Evolutionary conservation across 1,140 invertebrate species (phyloP).

Genomic region (Centruroides vittatus): DNA sequence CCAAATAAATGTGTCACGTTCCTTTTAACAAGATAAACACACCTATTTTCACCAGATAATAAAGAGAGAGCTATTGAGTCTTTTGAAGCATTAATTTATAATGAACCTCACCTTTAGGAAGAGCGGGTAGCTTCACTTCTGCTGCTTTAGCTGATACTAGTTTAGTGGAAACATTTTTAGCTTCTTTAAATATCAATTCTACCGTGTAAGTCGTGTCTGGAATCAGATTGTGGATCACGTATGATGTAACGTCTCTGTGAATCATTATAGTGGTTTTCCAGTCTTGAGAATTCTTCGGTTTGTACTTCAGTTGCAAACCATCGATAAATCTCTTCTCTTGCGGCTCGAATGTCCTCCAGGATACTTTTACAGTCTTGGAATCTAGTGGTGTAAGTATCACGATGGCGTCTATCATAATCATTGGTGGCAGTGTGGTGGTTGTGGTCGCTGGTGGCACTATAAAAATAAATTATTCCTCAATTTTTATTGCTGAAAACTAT

Average conservation of each 20-base stretch:
- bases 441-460: constrained; percentile 22
- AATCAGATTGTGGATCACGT: constrained; percentile 52
- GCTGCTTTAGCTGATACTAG: constrained; percentile 50
- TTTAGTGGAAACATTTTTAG: constrained; percentile 51
- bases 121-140: constrained; percentile 29
- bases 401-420: constrained; percentile 52
- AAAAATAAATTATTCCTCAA: background rate
- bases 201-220: constrained; percentile 57
- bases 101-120: too few relatives aligned
- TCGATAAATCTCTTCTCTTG: constrained; percentile 61
- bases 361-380: constrained; percentile 55
- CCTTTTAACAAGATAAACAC: too few relatives aligned
- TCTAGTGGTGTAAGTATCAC: constrained; percentile 55
- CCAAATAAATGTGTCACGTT: too few relatives aligned
- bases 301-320: constrained; percentile 53
- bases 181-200: constrained; percentile 58
- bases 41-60: too few relatives aligned
- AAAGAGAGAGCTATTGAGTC: too few relatives aligned
- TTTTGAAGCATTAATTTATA: too few relatives aligned
- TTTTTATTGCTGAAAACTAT: too few relatives aligned
- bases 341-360: constrained; percentile 64
- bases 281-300: constrained; percentile 26
- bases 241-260: constrained; percentile 54
- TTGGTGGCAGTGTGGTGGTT: constrained; percentile 42
- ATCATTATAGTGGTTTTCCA: constrained; percentile 50